Conservation (phyloP, 2,113 vertebrate species). For the Pavo muticus region DNA sequence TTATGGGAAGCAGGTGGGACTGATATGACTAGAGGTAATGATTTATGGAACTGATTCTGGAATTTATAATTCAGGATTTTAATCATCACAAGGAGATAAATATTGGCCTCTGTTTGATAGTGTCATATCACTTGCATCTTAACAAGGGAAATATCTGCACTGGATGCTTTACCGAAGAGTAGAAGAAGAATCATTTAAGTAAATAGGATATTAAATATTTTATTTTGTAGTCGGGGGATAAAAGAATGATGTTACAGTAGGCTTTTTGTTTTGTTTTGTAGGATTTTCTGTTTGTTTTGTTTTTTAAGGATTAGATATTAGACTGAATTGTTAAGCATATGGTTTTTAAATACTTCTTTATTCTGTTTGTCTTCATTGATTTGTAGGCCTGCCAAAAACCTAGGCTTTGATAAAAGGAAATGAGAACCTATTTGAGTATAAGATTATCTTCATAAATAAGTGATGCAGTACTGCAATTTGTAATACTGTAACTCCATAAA, state of each 20-base stretch:
- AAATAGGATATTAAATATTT: background rate
- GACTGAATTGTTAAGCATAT: background rate
- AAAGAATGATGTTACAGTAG: background rate
- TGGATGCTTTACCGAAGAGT: background rate
- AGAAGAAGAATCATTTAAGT: background rate
- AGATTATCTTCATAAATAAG: constrained; percentile 27
- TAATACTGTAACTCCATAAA: background rate
- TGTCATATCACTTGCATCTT: background rate
- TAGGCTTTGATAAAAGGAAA: background rate
- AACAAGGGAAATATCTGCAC: background rate
- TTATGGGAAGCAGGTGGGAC: background rate
- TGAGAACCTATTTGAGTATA: background rate
- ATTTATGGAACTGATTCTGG: background rate
- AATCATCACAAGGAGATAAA: background rate
- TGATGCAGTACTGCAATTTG: background rate
- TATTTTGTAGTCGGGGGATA: background rate
- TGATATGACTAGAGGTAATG: background rate
- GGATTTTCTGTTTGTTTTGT: background rate
- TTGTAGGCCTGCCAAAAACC: background rate
- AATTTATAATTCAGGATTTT: background rate
- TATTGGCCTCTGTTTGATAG: background rate
- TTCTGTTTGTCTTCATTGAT: background rate
- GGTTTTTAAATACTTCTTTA: background rate
- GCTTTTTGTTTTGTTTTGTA: background rate
- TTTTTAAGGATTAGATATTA: background rate